Evolutionary conservation across 2,113 vertebrate genomes (phyloP), one percentile per base, ranked within the genome.

Genomic region (Platichthys flesus): DNA sequence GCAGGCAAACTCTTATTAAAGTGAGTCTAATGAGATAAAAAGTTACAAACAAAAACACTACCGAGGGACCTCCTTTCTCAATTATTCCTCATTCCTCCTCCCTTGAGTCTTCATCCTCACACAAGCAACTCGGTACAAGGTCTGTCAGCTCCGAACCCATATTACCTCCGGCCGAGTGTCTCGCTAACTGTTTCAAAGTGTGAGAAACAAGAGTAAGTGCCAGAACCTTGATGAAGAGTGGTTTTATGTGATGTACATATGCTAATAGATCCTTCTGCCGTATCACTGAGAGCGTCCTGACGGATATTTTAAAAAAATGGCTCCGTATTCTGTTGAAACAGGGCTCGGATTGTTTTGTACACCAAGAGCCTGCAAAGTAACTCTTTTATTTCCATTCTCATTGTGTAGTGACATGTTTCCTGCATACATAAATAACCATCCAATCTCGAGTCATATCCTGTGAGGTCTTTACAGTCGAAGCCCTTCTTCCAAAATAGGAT

Each of bases 401-500:
- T 42, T 12, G 12, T 42, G 12, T 3, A 13, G 40, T 13, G 12
- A 42, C 40, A 42, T 49, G 64, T 16, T 76, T 61, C 76, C 18
- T 67, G 57, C 82, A 64, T 21, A 52, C 42, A 68, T 26, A 71
- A 63, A 51, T 18, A 51, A 15, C 15, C 15, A 80, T 35, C 31
- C 71, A 67, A 9, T 31, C 31, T 66, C 6, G 1, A 31, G 51
- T 26, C 74, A 35, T 28, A 24, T 54, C 3, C 45, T 63, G 21
- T 18, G 12, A 49, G 51, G 52, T 35, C 14, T 40, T 59, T 45
- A 67, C 26, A 49, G 42, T 58, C 21, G 1, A 24, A 59, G 60
- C 2, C 4, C 52, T 74, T 65, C 42, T 75, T 67, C 45, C 18
- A 64, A 73, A 81, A 84, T 26, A 35, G 75, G 65, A 87, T 69